Evolutionary conservation across 2,113 vertebrate species (phyloP).

Genomic region (Saccopteryx bilineata): DNA sequence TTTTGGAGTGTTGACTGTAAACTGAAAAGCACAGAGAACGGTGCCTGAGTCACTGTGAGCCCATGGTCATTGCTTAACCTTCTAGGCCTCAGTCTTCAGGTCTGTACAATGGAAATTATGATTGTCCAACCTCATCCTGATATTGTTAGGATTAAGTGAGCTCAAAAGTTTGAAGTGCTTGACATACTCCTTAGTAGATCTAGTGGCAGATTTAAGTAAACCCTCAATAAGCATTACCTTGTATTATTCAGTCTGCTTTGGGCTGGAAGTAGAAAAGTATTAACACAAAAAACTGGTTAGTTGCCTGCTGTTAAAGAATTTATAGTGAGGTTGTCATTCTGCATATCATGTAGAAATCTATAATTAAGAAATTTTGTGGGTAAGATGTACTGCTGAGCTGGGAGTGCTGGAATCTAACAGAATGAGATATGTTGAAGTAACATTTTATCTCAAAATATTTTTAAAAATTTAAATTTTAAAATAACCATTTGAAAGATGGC

Average conservation of each 20-base stretch:
- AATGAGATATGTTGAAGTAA: not conserved
- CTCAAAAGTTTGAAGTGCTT: not conserved
- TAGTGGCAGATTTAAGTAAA: not conserved
- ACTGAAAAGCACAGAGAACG: not conserved
- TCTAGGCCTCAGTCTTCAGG: not conserved
- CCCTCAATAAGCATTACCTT: not conserved
- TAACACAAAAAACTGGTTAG: not conserved
- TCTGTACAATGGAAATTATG: not conserved
- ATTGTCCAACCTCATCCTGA: not conserved
- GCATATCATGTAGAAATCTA: not conserved
- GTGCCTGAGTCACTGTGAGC: not conserved
- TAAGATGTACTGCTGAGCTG: not conserved
- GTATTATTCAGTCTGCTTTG: not conserved
- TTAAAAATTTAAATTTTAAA: not conserved
- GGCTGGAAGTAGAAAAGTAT: not conserved
- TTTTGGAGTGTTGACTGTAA: not conserved
- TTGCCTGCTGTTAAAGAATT: not conserved
- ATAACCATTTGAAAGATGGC: not conserved
- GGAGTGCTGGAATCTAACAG: not conserved
- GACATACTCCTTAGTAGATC: not conserved
- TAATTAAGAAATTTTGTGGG: conserved; percentile 1
- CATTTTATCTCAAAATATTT: conserved; percentile 29
- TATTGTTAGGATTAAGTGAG: not conserved
- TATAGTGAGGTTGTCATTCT: not conserved
- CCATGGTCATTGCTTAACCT: not conserved